Conservation (phyloP, 2,888 invertebrate species). For the Hemistola chrysoprasaria region DNA sequence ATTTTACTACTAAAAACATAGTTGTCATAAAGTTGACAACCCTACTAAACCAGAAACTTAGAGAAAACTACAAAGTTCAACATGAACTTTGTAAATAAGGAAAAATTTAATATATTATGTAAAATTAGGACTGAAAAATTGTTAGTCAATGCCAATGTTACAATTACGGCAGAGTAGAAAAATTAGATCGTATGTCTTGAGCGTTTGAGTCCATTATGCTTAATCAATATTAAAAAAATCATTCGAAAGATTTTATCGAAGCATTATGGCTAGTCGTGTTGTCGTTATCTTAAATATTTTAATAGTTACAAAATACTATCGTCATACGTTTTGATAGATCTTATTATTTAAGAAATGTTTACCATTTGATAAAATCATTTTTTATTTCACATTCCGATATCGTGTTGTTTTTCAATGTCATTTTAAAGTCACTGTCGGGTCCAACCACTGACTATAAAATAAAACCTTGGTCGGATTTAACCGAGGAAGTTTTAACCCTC, state of each 20-base stretch:
- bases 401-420: slow-evolving; percentile 40
- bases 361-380: slow-evolving; percentile 40
- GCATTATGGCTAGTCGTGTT: slow-evolving; percentile 13
- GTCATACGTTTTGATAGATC: slow-evolving; percentile 26
- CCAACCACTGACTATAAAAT: too few relatives aligned
- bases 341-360: slow-evolving; percentile 36
- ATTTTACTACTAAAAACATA: too few relatives aligned
- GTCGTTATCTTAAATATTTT: slow-evolving; percentile 18
- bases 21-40: too few relatives aligned
- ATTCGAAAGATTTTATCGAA: slow-evolving; percentile 17
- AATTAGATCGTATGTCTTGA: slow-evolving; percentile 30
- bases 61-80: too few relatives aligned
- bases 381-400: slow-evolving; percentile 53
- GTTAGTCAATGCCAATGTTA: neutral
- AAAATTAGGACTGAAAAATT: too few relatives aligned
- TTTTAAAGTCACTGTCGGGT: too few relatives aligned
- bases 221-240: slow-evolving; percentile 18
- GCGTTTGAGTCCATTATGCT: slow-evolving; percentile 26
- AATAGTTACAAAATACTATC: too few relatives aligned
- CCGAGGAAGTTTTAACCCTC: too few relatives aligned
- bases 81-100: too few relatives aligned
- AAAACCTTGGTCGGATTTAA: too few relatives aligned
- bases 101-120: too few relatives aligned
- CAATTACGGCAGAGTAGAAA: slow-evolving; percentile 2
- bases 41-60: too few relatives aligned